A percentile compares a stretch with the other conserved stretches of the same genome.
phyloP scores from a whole-genome alignment of 1,140 invertebrate genomes.

The Cheumatopsyche charites region DNA sequence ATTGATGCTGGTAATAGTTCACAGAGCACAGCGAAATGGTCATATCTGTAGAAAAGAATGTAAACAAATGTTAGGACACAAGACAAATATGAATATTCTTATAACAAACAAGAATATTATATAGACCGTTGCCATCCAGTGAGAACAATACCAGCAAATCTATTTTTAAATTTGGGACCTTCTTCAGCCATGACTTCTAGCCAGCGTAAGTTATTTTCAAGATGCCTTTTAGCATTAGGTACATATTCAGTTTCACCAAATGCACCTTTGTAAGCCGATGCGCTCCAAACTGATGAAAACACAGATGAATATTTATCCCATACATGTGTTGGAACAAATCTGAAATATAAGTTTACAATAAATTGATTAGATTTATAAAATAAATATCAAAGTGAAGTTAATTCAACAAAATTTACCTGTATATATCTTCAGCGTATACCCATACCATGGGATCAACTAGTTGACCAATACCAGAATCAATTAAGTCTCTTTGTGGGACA shows the following conservation, averaged over 20 bases:
- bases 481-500: slow-evolving; percentile 68
- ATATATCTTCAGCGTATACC: slow-evolving; percentile 72
- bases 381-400: background rate
- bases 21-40: slow-evolving; percentile 90
- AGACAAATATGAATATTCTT: background rate
- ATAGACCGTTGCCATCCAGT: slow-evolving; percentile 77
- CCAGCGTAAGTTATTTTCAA: slow-evolving; percentile 77
- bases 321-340: slow-evolving; percentile 56
- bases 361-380: slow-evolving; percentile 8
- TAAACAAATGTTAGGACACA: too few species aligned
- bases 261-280: slow-evolving; percentile 85
- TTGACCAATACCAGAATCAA: slow-evolving; percentile 72
- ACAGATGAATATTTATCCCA: slow-evolving; percentile 78
- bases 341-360: slow-evolving; percentile 37
- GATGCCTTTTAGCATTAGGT: slow-evolving; percentile 69
- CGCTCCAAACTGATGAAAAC: slow-evolving; percentile 81
- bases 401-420: slow-evolving; percentile 52
- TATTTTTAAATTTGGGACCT: slow-evolving; percentile 59
- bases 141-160: slow-evolving; percentile 69
- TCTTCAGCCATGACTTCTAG: slow-evolving; percentile 68
- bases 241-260: slow-evolving; percentile 79
- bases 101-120: background rate
- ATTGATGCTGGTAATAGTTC: slow-evolving; percentile 82
- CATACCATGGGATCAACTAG: slow-evolving; percentile 87
- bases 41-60: too few species aligned